Evolutionary conservation across 2,797 vertebrate genomes (phyloP), one percentile per base, ranked within the genome.

Genomic region (Kryptopterus vitreolus): DNA sequence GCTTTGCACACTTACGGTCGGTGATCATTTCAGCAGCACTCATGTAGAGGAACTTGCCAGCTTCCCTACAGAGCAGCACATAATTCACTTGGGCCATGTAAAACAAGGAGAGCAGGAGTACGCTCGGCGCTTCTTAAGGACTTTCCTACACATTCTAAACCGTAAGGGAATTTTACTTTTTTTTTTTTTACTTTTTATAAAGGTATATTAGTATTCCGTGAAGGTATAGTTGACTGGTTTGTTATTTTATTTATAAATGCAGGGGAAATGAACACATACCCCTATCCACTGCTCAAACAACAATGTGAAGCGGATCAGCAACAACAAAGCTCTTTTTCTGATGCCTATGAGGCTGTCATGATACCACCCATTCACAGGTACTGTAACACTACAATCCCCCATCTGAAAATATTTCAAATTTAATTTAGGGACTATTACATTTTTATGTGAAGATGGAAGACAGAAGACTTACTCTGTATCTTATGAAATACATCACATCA

Each of bases 111-210:
- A 96, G 79, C 87, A 92, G 85, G 83, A 76, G 0, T 96, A 96
- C 0, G 88, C 91, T 10, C 87, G 87, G 50, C 89, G 91, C 81
- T 97, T 96, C 91, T 89, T 88, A 31, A 85, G 90, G 0, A 89
- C 93, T 29, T 97, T 97, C 90, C 90, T 97, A 48, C 91, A 88
- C 38, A 88, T 94, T 79, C 87, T 98, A 4, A 89, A 87, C 71
- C 88, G 95, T 98, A 92, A 96, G 95, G 55, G 9, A 26, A 63
- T 29, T 26, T 0, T 26, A n/a, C n/a, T n/a, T 55, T 58, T 12
- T 11, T 26, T 24, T 24, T 26, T 57, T n/a, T n/a, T n/a, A 24
- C 13, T 58, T 59, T 61, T 61, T 18, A 31, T 3, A 9, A 15
- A 58, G 26, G 26, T 57, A 13, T 43, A 43, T 7, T 15, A 18